A percentile compares a stretch with the other conserved stretches of the same genome.
Conservation (phyloP, 2,888 invertebrate genomes). For the Microctonus brassicae region DNA sequence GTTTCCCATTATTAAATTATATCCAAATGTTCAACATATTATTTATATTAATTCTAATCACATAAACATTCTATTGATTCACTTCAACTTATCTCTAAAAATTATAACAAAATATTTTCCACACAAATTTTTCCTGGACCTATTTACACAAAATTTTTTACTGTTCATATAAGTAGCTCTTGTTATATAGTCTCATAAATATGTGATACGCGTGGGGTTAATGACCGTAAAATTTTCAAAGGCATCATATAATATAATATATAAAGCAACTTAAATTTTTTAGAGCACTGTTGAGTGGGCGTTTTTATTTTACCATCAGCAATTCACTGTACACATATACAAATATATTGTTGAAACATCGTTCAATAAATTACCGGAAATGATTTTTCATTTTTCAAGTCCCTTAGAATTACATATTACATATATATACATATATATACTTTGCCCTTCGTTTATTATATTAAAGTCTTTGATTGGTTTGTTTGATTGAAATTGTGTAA, state of each 20-base stretch:
- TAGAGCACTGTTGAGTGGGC: slow-evolving; percentile 11
- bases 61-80: too few relatives aligned
- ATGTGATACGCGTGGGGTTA: slow-evolving; percentile 40
- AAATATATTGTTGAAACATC: slow-evolving; percentile 9
- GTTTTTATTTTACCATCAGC: slow-evolving; percentile 2
- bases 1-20: too few relatives aligned
- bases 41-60: too few relatives aligned
- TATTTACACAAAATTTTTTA: too few relatives aligned
- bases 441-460: not conserved
- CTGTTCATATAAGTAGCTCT: too few relatives aligned
- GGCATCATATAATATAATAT: too few relatives aligned
- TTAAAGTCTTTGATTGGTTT: not conserved
- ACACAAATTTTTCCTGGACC: too few relatives aligned
- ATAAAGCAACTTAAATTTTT: slow-evolving; percentile 7
- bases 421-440: not conserved
- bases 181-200: too few relatives aligned
- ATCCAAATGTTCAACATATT: too few relatives aligned
- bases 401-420: slow-evolving; percentile 26
- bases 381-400: slow-evolving; percentile 15
- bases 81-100: too few relatives aligned
- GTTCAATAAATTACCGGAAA: slow-evolving; percentile 8
- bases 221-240: slow-evolving; percentile 41
- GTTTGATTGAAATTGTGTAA: not conserved
- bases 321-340: not conserved
- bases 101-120: too few relatives aligned